A percentile compares a stretch with the other conserved stretches of the same genome.
These are phyloP conservation scores for Paedocypris sp. DNA, from an alignment of 2,113 vertebrate genomes.

Conservation along the genomic window DNA sequence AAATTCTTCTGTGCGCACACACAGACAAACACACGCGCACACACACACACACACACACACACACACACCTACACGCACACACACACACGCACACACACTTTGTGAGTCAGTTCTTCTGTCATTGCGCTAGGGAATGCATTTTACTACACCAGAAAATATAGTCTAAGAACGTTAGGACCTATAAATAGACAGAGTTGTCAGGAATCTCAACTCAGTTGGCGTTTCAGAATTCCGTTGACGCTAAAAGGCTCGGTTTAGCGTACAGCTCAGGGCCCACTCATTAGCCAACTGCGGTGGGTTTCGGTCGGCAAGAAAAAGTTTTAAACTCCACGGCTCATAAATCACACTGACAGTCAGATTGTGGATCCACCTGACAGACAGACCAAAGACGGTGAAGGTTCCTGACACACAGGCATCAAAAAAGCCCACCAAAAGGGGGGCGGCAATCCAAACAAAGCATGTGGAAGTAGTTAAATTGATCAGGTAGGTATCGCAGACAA, in stretches of 20 bases:
- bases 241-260: constrained; percentile 64
- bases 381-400: constrained; percentile 56
- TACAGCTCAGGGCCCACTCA: constrained; percentile 48
- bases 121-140: not conserved
- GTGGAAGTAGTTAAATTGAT: constrained; percentile 85
- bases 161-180: not conserved
- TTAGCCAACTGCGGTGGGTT: constrained; percentile 80
- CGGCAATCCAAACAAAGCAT: constrained; percentile 75
- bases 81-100: not conserved
- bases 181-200: constrained; percentile 15
- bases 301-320: constrained; percentile 73
- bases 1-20: no score
- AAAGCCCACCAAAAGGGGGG: constrained; percentile 20
- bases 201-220: constrained; percentile 19
- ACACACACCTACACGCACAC: not conserved
- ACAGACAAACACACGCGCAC: no score
- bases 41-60: constrained; percentile 1
- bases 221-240: constrained; percentile 35
- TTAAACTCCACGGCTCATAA: constrained; percentile 80
- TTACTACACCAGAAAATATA: not conserved
- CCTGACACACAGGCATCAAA: constrained; percentile 51
- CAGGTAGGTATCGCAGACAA: constrained; percentile 58
- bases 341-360: constrained; percentile 87
- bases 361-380: constrained; percentile 66
- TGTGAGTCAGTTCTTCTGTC: not conserved